Evolutionary conservation across 2,113 vertebrate species (phyloP).

Genomic region (Oryctolagus cuniculus): DNA sequence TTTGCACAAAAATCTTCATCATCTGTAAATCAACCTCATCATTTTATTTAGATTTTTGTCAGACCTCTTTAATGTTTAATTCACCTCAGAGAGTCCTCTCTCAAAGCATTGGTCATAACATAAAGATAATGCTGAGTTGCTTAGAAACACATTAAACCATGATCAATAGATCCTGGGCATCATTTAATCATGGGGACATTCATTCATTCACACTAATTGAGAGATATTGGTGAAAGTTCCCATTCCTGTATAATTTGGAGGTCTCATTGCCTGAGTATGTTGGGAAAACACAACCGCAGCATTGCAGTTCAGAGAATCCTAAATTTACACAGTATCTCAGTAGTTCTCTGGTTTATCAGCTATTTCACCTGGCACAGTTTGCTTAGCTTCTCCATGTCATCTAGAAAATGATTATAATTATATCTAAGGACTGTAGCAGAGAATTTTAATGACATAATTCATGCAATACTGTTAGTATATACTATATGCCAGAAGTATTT

Average conservation of each 20-base stretch:
- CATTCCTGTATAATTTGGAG: not conserved
- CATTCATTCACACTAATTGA: not conserved
- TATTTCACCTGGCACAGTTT: not conserved
- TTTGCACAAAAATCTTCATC: not conserved
- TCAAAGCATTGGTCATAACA: not conserved
- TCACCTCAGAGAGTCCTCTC: not conserved
- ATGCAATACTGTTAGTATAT: not conserved
- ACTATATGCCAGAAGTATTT: not conserved
- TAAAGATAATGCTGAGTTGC: not conserved
- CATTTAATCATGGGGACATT: not conserved
- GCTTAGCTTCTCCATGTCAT: not conserved
- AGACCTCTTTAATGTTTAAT: not conserved
- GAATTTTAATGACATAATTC: not conserved
- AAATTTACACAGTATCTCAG: not conserved
- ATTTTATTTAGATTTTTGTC: not conserved
- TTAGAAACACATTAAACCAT: not conserved
- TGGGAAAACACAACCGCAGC: not conserved
- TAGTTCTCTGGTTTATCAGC: not conserved
- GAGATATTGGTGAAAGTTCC: not conserved
- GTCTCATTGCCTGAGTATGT: not conserved
- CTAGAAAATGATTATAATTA: conserved; percentile 6
- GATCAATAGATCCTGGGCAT: not conserved
- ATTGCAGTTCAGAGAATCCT: not conserved
- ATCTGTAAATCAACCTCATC: not conserved
- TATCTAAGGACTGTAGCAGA: not conserved